A percentile compares a stretch with the other conserved stretches of the same genome.
These are phyloP conservation scores for Apogon hyalosoma DNA, from an alignment of 2,797 vertebrate species.

Conservation along the genomic window DNA sequence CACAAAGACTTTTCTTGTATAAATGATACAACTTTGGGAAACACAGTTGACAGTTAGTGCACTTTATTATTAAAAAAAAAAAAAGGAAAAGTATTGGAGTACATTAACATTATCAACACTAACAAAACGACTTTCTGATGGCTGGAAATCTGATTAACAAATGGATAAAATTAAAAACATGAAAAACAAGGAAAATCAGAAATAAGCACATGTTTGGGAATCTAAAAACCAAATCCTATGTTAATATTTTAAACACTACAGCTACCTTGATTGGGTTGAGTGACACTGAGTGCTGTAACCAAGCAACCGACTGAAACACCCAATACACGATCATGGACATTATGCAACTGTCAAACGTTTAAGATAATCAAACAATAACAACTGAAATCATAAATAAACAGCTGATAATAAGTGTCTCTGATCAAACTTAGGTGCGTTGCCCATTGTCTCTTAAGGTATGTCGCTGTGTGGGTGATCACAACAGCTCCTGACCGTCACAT, in stretches of 20 bases:
- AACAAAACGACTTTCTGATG: constrained; percentile 36
- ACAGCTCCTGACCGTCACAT: constrained; percentile 56
- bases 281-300: constrained; percentile 64
- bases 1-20: not conserved
- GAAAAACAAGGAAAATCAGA: not conserved
- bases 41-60: constrained; percentile 80
- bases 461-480: constrained; percentile 23
- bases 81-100: constrained; percentile 54
- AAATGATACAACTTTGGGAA: constrained; percentile 84
- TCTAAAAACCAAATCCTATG: not conserved
- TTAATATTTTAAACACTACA: not conserved
- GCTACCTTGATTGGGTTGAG: constrained; percentile 15
- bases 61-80: constrained; percentile 85
- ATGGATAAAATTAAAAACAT: not conserved
- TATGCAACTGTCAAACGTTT: not conserved
- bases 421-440: not conserved
- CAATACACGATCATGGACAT: constrained; percentile 18
- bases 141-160: constrained; percentile 8
- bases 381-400: not conserved
- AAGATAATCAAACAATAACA: not conserved
- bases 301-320: constrained; percentile 67
- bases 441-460: not conserved
- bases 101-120: constrained; percentile 64
- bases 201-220: too few relatives aligned
- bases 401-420: not conserved